phyloP scores from a whole-genome alignment of 2,888 invertebrate genomes.

The Shargacucullia verbasci region DNA sequence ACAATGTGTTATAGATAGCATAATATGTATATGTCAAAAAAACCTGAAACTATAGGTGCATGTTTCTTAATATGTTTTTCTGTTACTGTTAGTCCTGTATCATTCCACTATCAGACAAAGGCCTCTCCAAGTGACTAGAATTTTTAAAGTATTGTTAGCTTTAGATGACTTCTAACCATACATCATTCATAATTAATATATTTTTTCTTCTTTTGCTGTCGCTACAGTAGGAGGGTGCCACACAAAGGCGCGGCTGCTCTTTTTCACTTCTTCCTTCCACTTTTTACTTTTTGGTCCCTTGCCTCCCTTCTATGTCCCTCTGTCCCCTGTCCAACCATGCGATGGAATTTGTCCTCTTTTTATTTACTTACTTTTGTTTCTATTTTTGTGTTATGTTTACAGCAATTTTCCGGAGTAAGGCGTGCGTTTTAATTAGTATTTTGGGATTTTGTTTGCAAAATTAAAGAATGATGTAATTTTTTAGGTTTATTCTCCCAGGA shows the following conservation, averaged over 20 bases:
- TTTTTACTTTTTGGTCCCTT: conserved; percentile 79
- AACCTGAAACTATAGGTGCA: no score
- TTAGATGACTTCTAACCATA: no score
- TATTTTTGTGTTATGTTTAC: conserved; percentile 43
- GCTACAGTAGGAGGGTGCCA: conserved; percentile 67
- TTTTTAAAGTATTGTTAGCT: no score
- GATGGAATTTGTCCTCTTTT: conserved; percentile 64
- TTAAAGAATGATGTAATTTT: not conserved
- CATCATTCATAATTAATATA: not conserved
- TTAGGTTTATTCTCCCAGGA: not conserved
- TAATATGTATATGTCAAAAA: no score
- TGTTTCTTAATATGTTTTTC: no score
- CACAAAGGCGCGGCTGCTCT: conserved; percentile 83
- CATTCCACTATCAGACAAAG: no score
- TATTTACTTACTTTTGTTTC: conserved; percentile 53
- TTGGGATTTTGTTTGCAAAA: conserved; percentile 6
- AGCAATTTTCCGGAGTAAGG: conserved; percentile 46
- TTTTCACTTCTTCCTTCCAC: conserved; percentile 75
- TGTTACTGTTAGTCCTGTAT: no score
- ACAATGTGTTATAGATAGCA: no score
- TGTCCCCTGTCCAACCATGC: conserved; percentile 67
- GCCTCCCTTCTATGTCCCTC: conserved; percentile 51
- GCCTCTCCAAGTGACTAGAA: no score
- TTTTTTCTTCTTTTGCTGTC: conserved; percentile 38
- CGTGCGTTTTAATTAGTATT: conserved; percentile 47